These are phyloP conservation scores for Homalodisca vitripennis DNA, from an alignment of 1,140 invertebrate species.

Conservation along the genomic window DNA sequence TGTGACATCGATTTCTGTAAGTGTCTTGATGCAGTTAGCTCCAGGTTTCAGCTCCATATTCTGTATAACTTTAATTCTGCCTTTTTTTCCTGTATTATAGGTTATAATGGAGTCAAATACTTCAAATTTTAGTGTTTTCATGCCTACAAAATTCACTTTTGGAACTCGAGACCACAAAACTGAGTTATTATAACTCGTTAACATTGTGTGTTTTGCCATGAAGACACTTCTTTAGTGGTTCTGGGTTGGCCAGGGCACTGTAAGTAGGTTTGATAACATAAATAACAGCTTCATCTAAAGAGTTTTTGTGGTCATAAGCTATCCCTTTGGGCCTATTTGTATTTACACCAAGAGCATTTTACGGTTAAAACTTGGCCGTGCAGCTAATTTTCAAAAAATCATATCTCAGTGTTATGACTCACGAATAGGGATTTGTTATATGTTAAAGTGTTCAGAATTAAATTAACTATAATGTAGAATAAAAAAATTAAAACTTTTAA, in stretches of 20 bases:
- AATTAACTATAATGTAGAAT: neutral
- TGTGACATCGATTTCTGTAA: neutral
- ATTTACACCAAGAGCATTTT: constrained; percentile 36
- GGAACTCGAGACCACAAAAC: neutral
- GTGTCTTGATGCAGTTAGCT: neutral
- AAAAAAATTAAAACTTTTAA: neutral
- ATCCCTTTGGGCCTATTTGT: constrained; percentile 28
- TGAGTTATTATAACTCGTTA: neutral
- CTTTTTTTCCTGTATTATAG: neutral
- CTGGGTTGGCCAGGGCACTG: neutral
- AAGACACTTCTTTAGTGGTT: neutral
- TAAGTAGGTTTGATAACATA: neutral
- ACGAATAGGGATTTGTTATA: neutral
- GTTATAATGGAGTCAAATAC: neutral
- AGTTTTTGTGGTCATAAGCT: neutral
- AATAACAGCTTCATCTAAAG: neutral
- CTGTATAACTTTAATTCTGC: neutral
- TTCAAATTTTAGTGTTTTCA: neutral
- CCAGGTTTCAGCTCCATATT: neutral
- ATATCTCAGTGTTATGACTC: neutral
- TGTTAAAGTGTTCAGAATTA: neutral
- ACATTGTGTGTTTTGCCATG: neutral
- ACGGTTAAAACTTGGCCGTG: neutral
- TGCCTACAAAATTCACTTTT: constrained; percentile 3
- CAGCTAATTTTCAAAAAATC: neutral